These are phyloP conservation scores for Pogonocichla stellata DNA, from an alignment of 2,113 vertebrate species.

Conservation along the genomic window DNA sequence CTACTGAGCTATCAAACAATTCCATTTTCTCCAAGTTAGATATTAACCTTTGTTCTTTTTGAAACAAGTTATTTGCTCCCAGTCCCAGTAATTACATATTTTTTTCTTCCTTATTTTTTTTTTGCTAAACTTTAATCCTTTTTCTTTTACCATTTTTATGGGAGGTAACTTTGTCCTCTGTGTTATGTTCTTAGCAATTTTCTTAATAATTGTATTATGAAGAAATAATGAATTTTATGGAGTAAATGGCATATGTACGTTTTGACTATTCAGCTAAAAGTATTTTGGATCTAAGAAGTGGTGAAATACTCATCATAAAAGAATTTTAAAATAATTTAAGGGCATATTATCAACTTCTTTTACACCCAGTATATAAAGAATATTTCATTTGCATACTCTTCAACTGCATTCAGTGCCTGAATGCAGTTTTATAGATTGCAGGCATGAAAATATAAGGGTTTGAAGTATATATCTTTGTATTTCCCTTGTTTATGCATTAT, in stretches of 20 bases:
- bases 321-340: not conserved
- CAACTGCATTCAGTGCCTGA: not conserved
- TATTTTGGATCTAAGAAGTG: not conserved
- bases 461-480: not conserved
- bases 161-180: not conserved
- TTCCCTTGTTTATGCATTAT: not conserved
- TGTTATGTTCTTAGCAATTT: not conserved
- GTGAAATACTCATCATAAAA: not conserved
- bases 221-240: not conserved
- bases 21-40: not conserved
- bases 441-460: not conserved
- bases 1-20: not conserved
- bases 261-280: not conserved
- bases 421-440: not conserved
- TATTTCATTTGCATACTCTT: not conserved
- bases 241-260: not conserved
- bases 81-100: not conserved
- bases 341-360: not conserved
- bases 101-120: not conserved
- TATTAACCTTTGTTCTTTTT: constrained; percentile 15
- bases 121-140: not conserved
- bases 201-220: not conserved
- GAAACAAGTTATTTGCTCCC: not conserved
- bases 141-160: not conserved
- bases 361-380: not conserved